Percentiles rank a stretch among this genome's conserved stretches.
Conservation (phyloP, 2,113 vertebrate species). For the Hippopotamus amphibius region DNA sequence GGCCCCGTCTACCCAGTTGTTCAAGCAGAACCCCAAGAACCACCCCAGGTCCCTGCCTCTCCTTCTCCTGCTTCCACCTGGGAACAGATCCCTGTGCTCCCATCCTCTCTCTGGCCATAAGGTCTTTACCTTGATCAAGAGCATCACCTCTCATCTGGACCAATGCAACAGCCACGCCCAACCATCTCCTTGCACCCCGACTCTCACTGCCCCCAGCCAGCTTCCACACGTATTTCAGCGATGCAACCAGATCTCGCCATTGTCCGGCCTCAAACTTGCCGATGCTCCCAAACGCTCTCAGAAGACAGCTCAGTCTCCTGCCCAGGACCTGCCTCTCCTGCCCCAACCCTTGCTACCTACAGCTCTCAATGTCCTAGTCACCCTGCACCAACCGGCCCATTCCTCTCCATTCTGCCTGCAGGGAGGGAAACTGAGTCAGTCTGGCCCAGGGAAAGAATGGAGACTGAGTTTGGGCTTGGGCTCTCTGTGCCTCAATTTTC, state of each 20-base stretch:
- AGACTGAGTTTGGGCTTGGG: neutral
- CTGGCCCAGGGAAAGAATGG: neutral
- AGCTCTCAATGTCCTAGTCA: neutral
- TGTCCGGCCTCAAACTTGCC: rapidly evolving
- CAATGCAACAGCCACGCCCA: neutral
- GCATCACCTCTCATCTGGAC: neutral
- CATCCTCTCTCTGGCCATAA: neutral
- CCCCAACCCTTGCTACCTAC: neutral
- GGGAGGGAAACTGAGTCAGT: neutral
- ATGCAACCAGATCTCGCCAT: neutral
- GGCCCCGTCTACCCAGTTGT: neutral
- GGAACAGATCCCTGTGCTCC: neutral
- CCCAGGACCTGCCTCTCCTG: no score
- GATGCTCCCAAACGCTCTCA: neutral
- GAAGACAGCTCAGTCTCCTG: neutral
- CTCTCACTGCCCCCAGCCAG: neutral
- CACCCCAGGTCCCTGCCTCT: neutral
- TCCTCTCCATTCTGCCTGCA: neutral
- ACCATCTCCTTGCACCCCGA: neutral
- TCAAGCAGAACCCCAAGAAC: neutral
- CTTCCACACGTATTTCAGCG: neutral
- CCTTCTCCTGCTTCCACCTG: neutral
- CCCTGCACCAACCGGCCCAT: neutral
- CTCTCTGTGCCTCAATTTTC: neutral
- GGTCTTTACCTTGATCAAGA: neutral